Conservation (phyloP, 2,888 invertebrate species). For the Onthophagus sagittarius region DNA sequence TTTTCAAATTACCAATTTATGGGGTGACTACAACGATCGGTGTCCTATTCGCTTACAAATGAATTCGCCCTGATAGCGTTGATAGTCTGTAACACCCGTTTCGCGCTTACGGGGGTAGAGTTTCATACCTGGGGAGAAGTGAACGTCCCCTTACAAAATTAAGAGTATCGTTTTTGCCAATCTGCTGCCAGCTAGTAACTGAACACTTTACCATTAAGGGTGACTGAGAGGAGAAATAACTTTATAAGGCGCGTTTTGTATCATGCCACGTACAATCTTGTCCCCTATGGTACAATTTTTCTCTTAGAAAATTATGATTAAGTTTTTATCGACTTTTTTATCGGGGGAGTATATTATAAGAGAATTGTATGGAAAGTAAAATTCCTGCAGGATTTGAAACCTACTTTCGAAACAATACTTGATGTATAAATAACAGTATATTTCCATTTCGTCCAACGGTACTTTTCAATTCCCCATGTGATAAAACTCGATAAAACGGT, state of each 20-base stretch:
- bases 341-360: neutral
- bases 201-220: neutral
- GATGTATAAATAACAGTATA: neutral
- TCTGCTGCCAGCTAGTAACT: neutral
- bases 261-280: neutral
- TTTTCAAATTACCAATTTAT: conserved; percentile 11
- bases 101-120: neutral
- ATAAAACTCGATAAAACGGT: neutral
- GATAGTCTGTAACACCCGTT: neutral
- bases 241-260: neutral
- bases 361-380: neutral
- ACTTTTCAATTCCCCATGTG: neutral
- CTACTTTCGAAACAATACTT: neutral
- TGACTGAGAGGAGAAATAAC: neutral
- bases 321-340: neutral
- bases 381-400: neutral
- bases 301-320: neutral
- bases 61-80: conserved; percentile 6
- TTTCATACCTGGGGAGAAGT: conserved; percentile 7
- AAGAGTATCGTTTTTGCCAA: conserved; percentile 13
- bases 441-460: neutral
- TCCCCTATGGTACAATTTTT: neutral
- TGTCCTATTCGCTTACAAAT: conserved; percentile 5
- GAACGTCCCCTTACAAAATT: conserved; percentile 1
- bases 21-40: neutral